These are phyloP conservation scores for Plestiodon gilberti DNA, from an alignment of 2,113 vertebrate species.

Conservation along the genomic window DNA sequence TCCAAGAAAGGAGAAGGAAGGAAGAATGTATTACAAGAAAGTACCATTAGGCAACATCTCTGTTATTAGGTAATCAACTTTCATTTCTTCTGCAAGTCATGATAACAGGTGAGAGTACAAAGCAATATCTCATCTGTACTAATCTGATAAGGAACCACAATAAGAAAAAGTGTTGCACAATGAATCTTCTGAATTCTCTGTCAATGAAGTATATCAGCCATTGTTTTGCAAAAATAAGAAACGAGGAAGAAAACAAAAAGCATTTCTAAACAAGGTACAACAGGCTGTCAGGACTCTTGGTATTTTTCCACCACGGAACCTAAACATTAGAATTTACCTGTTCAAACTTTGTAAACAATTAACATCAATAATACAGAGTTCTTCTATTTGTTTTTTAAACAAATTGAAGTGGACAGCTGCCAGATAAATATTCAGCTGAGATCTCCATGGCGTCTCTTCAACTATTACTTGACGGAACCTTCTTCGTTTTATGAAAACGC, in stretches of 20 bases:
- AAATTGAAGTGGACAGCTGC: conserved; percentile 79
- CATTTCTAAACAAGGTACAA: background rate
- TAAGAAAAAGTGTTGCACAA: background rate
- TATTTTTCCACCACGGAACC: background rate
- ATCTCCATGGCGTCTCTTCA: conserved; percentile 87
- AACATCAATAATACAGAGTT: conserved; percentile 50
- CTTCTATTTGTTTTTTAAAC: conserved; percentile 75
- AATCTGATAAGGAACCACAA: background rate
- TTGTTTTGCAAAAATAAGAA: background rate
- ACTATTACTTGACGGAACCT: conserved; percentile 73
- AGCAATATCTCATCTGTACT: background rate
- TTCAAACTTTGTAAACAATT: conserved; percentile 21
- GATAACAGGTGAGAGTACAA: background rate
- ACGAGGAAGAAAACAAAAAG: background rate
- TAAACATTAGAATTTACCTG: conserved; percentile 69
- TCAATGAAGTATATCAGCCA: background rate
- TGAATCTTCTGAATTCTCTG: background rate
- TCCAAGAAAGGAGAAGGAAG: background rate
- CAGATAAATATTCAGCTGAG: conserved; percentile 84
- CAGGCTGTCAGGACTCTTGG: no score
- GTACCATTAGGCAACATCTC: background rate
- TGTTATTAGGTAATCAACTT: background rate
- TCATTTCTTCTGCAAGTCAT: background rate
- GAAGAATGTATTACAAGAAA: background rate
- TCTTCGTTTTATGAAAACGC: conserved; percentile 65